These are phyloP conservation scores for Cydia splendana DNA, from an alignment of 1,140 invertebrate genomes.

Conservation along the genomic window DNA sequence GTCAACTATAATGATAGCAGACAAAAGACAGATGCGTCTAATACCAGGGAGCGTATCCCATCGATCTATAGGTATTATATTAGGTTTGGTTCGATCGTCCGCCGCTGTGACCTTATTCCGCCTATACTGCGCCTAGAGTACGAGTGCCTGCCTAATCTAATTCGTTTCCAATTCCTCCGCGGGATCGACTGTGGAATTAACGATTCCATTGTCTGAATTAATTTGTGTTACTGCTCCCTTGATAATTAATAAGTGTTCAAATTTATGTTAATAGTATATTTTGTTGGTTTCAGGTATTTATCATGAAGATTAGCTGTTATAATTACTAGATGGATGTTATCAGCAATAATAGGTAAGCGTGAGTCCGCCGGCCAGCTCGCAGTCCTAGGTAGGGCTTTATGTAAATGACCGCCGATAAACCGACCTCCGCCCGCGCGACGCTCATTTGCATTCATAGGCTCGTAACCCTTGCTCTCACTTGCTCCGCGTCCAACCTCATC, in stretches of 20 bases:
- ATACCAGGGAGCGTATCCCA: slow-evolving; percentile 34
- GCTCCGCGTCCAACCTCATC: slow-evolving; percentile 58
- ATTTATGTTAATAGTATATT: slow-evolving; percentile 25
- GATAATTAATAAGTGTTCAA: neutral
- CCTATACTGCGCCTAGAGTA: slow-evolving; percentile 12
- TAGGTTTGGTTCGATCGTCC: slow-evolving; percentile 38
- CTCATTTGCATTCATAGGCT: slow-evolving; percentile 79
- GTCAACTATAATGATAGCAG: slow-evolving; percentile 37
- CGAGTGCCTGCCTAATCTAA: slow-evolving; percentile 37
- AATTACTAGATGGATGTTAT: slow-evolving; percentile 18
- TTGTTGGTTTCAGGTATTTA: slow-evolving; percentile 45
- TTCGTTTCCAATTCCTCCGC: slow-evolving; percentile 39
- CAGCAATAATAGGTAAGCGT: slow-evolving; percentile 47
- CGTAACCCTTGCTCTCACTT: slow-evolving; percentile 73
- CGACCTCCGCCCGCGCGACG: slow-evolving; percentile 58
- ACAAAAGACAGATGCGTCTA: slow-evolving; percentile 40
- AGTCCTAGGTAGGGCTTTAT: slow-evolving; percentile 59
- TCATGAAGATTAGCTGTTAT: slow-evolving; percentile 42
- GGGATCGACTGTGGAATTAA: slow-evolving; percentile 21
- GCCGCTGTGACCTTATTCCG: slow-evolving; percentile 22
- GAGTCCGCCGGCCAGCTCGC: slow-evolving; percentile 54
- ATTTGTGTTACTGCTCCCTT: slow-evolving; percentile 3
- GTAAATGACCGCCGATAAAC: slow-evolving; percentile 72
- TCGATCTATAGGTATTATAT: slow-evolving; percentile 40
- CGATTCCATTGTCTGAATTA: slow-evolving; percentile 18